Conservation (phyloP, 2,797 vertebrate genomes). For the Leptatherina wallacei region DNA sequence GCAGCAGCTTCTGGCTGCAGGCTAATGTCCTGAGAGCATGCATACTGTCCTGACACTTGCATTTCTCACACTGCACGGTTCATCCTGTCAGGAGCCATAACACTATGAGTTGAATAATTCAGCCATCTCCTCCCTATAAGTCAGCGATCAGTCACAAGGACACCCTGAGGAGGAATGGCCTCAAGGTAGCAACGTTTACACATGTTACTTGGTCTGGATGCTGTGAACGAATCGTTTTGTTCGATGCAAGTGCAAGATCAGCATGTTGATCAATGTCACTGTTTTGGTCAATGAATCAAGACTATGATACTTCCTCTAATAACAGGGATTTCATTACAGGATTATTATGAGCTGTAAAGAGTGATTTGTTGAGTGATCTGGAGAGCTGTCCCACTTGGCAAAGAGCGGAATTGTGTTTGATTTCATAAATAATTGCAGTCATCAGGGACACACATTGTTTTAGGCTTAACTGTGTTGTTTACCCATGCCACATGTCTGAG, state of each 20-base stretch:
- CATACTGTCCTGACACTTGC: constrained; percentile 77
- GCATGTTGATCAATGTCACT: constrained; percentile 22
- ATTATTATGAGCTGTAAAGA: constrained; percentile 35
- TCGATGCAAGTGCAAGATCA: constrained; percentile 12
- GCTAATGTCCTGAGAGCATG: constrained; percentile 70
- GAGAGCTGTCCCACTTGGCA: constrained; percentile 82
- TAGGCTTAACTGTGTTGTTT: constrained; percentile 86
- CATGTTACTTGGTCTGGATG: constrained; percentile 48
- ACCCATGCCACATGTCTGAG: constrained; percentile 86
- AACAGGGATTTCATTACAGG: not conserved
- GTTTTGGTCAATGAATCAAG: not conserved
- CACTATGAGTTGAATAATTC: constrained; percentile 81
- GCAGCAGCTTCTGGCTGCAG: constrained; percentile 77
- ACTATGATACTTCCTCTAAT: not conserved
- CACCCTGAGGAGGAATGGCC: constrained; percentile 46
- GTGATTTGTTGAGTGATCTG: constrained; percentile 71
- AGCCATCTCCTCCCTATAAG: constrained; percentile 63
- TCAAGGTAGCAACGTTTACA: constrained; percentile 53
- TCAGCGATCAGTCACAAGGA: constrained; percentile 59
- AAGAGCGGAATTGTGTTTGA: constrained; percentile 84
- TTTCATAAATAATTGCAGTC: constrained; percentile 89
- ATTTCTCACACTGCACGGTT: constrained; percentile 65
- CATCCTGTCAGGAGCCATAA: constrained; percentile 63
- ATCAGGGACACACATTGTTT: constrained; percentile 85
- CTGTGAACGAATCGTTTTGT: constrained; percentile 18